Evolutionary conservation across 2,888 invertebrate species (phyloP).

Genomic region (Stenichneumon culpator): DNA sequence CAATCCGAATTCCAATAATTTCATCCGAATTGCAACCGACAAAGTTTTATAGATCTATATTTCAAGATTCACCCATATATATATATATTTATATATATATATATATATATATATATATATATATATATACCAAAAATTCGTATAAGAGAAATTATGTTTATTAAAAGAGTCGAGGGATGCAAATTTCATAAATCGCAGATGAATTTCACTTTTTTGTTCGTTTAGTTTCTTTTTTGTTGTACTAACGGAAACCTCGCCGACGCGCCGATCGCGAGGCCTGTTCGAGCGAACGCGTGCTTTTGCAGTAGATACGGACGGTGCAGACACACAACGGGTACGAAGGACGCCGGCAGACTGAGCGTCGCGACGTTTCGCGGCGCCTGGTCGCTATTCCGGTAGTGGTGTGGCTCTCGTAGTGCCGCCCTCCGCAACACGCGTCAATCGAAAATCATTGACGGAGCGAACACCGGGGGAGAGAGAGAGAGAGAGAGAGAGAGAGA

Average conservation of each 20-base stretch:
- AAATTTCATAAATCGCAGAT: too few relatives aligned
- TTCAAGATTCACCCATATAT: too few relatives aligned
- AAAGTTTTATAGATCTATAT: too few relatives aligned
- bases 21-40: too few relatives aligned
- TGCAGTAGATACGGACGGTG: constrained; percentile 54
- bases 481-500: too few relatives aligned
- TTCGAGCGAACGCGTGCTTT: constrained; percentile 36
- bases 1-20: too few relatives aligned
- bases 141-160: too few relatives aligned
- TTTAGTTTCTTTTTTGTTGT: neutral
- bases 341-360: constrained; percentile 83
- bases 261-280: constrained; percentile 26
- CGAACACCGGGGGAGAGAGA: neutral
- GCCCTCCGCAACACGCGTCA: constrained; percentile 54
- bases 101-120: too few relatives aligned
- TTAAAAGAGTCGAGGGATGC: too few relatives aligned
- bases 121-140: too few relatives aligned
- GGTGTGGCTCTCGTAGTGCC: constrained; percentile 53
- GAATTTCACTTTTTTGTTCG: too few relatives aligned
- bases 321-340: constrained; percentile 77
- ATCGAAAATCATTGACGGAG: constrained; percentile 48
- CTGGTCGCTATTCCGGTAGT: constrained; percentile 71
- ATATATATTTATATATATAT: too few relatives aligned
- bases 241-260: neutral
- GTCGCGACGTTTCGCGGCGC: constrained; percentile 82